phyloP scores from a whole-genome alignment of 1,140 invertebrate genomes.

The Leptopilina boulardi region DNA sequence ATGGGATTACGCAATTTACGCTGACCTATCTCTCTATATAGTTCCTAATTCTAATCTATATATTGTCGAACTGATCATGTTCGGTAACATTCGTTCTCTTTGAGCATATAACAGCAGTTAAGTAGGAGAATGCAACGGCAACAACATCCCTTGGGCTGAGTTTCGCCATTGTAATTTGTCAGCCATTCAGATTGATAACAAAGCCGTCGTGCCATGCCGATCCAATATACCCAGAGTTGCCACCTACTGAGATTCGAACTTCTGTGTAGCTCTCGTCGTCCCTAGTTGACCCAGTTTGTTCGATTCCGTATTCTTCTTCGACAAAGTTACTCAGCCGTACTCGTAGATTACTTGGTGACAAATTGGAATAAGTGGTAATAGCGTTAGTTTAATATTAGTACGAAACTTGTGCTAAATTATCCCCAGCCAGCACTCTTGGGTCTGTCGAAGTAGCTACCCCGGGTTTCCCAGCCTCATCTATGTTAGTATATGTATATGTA shows the following conservation, averaged over 20 bases:
- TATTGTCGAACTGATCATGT: too few relatives aligned
- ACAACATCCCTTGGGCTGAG: slow-evolving; percentile 8
- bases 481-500: not conserved
- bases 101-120: too few relatives aligned
- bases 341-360: slow-evolving; percentile 54
- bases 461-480: not conserved
- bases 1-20: too few relatives aligned
- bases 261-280: slow-evolving; percentile 41
- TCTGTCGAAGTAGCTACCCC: not conserved
- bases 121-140: too few relatives aligned
- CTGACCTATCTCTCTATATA: too few relatives aligned
- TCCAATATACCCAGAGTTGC: slow-evolving; percentile 44
- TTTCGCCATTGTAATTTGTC: slow-evolving; percentile 47
- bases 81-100: too few relatives aligned
- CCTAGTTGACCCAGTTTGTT: slow-evolving; percentile 57
- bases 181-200: slow-evolving; percentile 56
- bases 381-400: slow-evolving; percentile 50
- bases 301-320: slow-evolving; percentile 54
- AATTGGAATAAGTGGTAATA: slow-evolving; percentile 61
- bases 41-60: too few relatives aligned
- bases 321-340: slow-evolving; percentile 43
- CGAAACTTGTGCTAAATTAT: slow-evolving; percentile 6
- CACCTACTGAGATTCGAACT: slow-evolving; percentile 41
- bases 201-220: slow-evolving; percentile 40
- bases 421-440: not conserved